phyloP scores from a whole-genome alignment of 1,140 invertebrate genomes.

The Conus betulinus region DNA sequence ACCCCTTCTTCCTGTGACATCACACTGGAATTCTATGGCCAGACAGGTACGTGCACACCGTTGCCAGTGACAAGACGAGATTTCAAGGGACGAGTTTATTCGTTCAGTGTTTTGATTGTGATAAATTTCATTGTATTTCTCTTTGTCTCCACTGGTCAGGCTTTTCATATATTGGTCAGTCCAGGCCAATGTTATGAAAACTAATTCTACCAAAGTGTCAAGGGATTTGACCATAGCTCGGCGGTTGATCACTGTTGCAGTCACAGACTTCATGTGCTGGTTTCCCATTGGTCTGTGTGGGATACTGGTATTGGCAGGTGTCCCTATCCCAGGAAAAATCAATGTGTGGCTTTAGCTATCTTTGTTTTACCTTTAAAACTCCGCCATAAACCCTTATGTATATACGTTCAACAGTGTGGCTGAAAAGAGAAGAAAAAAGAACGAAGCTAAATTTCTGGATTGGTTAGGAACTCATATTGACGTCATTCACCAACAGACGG shows the following conservation, averaged over 20 bases:
- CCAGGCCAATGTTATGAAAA: background rate
- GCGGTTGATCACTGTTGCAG: background rate
- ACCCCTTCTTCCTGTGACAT: background rate
- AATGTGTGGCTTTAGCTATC: background rate
- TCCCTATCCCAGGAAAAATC: background rate
- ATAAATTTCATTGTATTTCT: background rate
- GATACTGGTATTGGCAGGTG: background rate
- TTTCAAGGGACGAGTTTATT: background rate
- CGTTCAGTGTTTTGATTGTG: background rate
- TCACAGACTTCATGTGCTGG: background rate
- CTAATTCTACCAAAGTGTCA: too few species aligned
- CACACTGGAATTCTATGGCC: constrained; percentile 17
- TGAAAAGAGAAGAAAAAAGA: too few species aligned
- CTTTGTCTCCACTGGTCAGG: background rate
- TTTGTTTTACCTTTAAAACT: constrained; percentile 14
- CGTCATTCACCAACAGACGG: too few species aligned
- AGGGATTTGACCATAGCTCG: background rate
- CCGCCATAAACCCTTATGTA: background rate
- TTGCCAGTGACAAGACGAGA: background rate
- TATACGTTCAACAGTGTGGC: constrained; percentile 14
- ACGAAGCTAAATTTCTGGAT: too few species aligned
- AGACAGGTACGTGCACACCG: constrained; percentile 5
- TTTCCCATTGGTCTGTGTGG: background rate
- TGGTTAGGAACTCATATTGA: too few species aligned
- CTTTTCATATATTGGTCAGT: background rate